A percentile compares a stretch with the other conserved stretches of the same genome.
These are phyloP conservation scores for Papilio glaucus DNA, from an alignment of 1,140 invertebrate genomes.

Conservation along the genomic window DNA sequence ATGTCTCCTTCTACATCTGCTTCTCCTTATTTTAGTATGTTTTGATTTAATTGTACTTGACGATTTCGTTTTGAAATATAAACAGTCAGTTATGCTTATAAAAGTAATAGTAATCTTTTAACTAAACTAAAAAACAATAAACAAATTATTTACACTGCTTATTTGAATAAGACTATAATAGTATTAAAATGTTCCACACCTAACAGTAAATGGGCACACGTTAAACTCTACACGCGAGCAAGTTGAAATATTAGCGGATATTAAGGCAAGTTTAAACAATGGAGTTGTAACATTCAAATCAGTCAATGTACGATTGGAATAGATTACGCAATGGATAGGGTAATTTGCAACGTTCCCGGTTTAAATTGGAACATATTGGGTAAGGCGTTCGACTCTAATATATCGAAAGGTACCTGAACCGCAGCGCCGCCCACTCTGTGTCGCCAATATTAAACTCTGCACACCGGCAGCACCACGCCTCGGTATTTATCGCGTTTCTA, in stretches of 20 bases:
- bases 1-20: too few species aligned
- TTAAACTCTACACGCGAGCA: neutral
- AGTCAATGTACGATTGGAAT: neutral
- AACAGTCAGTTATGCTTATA: too few species aligned
- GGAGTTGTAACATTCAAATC: constrained; percentile 18
- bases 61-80: too few species aligned
- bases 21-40: too few species aligned
- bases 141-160: too few species aligned
- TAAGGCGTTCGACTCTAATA: neutral
- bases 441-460: constrained; percentile 8
- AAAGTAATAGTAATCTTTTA: too few species aligned
- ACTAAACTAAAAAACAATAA: too few species aligned
- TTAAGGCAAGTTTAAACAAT: neutral
- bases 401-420: neutral
- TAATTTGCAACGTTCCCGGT: constrained; percentile 10
- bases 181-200: neutral
- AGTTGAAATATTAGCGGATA: constrained; percentile 5
- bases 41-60: too few species aligned
- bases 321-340: constrained; percentile 9
- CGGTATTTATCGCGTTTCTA: constrained; percentile 14
- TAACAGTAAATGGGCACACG: neutral
- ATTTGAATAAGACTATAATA: too few species aligned
- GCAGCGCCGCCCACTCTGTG: constrained; percentile 17
- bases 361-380: constrained; percentile 22
- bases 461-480: neutral